phyloP scores from a whole-genome alignment of 2,113 vertebrate species.

The Candoia aspera region DNA sequence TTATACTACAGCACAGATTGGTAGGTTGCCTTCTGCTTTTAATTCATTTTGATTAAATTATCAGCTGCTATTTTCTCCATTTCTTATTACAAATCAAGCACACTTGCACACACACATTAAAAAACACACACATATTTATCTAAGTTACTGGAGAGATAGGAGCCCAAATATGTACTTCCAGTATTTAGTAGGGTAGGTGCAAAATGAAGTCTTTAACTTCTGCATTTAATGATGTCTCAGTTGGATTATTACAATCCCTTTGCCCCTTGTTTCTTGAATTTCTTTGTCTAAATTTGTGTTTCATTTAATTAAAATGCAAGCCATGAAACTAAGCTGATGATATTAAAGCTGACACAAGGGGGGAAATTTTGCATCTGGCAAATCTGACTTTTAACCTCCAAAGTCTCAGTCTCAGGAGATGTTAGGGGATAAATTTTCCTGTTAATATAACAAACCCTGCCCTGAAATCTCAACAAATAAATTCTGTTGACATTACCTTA shows the following conservation, averaged over 20 bases:
- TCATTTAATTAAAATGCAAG: conserved; percentile 58
- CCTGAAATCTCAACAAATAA: background rate
- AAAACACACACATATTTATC: background rate
- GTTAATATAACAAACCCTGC: conserved; percentile 38
- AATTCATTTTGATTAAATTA: background rate
- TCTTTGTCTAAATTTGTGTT: conserved; percentile 25
- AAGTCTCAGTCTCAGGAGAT: background rate
- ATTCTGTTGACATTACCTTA: background rate
- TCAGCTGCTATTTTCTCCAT: background rate
- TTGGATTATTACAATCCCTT: conserved; percentile 62
- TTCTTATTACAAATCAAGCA: background rate
- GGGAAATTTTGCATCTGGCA: conserved; percentile 30
- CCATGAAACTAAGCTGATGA: conserved; percentile 23
- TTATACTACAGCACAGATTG: conserved; percentile 17
- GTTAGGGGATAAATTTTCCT: background rate
- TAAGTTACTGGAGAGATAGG: conserved; percentile 13
- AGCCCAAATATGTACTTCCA: conserved; percentile 42
- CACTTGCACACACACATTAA: background rate
- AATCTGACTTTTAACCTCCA: conserved; percentile 47
- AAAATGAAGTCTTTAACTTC: conserved; percentile 56
- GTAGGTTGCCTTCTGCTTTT: background rate
- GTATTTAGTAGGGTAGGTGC: conserved; percentile 44
- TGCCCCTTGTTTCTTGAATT: conserved; percentile 50
- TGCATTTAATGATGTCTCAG: conserved; percentile 57
- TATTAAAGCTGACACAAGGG: background rate